Conservation (phyloP, 2,797 vertebrate species). For the Champsocephalus gunnari region DNA sequence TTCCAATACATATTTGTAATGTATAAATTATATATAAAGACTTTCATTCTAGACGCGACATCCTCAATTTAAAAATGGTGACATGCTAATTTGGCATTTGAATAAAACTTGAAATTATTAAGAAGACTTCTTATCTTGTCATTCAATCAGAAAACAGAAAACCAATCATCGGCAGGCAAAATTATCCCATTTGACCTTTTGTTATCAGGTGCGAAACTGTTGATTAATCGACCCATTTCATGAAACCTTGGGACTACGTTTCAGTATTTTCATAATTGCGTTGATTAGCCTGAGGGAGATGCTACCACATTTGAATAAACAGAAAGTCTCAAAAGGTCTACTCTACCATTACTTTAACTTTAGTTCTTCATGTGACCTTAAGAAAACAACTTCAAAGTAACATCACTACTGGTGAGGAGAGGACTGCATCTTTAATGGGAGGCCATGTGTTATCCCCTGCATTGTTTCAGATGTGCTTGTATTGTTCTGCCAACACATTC, state of each 20-base stretch:
- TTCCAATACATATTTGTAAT: constrained; percentile 22
- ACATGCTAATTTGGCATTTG: background rate
- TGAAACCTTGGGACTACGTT: constrained; percentile 48
- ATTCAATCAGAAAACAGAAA: constrained; percentile 44
- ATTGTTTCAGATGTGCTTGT: background rate
- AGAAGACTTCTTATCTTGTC: constrained; percentile 30
- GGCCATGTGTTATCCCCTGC: background rate
- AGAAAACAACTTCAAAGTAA: constrained; percentile 18
- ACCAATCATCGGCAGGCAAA: constrained; percentile 41
- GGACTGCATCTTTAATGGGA: background rate
- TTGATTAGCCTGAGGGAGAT: constrained; percentile 57
- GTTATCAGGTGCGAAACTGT: constrained; percentile 48
- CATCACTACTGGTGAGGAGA: background rate
- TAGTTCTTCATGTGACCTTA: constrained; percentile 1
- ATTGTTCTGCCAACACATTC: background rate
- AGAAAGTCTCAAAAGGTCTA: constrained; percentile 26
- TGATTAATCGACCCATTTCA: constrained; percentile 58
- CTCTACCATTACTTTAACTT: constrained; percentile 16
- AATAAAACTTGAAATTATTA: constrained; percentile 17
- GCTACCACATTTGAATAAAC: constrained; percentile 43
- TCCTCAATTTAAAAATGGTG: constrained; percentile 20
- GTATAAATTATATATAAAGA: constrained; percentile 27
- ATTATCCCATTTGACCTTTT: constrained; percentile 54
- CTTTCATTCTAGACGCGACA: constrained; percentile 4
- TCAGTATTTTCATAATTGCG: constrained; percentile 61